Base-by-base conservation (phyloP, 2,113 vertebrate genomes). In the Daphoenositta chrysoptera region DNA sequence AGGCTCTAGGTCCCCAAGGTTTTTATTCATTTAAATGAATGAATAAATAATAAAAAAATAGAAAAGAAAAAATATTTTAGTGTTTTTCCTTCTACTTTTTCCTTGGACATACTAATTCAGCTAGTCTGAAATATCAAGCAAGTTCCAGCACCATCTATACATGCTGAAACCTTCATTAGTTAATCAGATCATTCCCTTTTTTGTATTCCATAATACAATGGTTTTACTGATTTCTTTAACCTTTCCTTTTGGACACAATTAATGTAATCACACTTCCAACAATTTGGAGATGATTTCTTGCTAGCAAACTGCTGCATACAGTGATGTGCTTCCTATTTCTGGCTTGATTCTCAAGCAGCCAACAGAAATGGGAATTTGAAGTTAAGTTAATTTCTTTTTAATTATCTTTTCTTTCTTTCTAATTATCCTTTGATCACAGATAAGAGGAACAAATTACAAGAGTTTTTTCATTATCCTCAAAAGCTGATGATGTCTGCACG, bases 371-470 rank as follows among this genome's bases (percentile, higher is more conserved):
- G 61, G 91, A 97, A 87, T 87, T 83, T 96, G 84, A 97, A 97
- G 94, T 96, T 94, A 96, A 97, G 93, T 94, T 96, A 97, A 96
- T 97, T 97, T 97, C 89, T 96, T 97, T 97, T 97, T 97, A 97
- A 97, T 97, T 96, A 97, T 97, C 90, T 96, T 97, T 96, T 95
- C 95, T 96, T 97, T 96, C 94, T 97, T 97, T 96, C 83, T 97
- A 97, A 97, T 97, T 96, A 97, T 97, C 96, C 93, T 97, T 97
- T 97, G 97, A 97, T 97, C 97, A 97, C 93, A 96, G 94, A 96
- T 96, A 97, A 97, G 91, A 96, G 51, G 93, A 95, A 96, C 92
- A 96, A 96, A 97, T 96, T 97, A 87, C 87, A 60, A 91, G 94
- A 93, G 66, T 92, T 97, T 97, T 95, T 97, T 93, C 92, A 96